Percentiles rank a stretch among this genome's conserved stretches.
Evolutionary conservation across 2,113 vertebrate genomes (phyloP).

Genomic region (Scolopax mira): DNA sequence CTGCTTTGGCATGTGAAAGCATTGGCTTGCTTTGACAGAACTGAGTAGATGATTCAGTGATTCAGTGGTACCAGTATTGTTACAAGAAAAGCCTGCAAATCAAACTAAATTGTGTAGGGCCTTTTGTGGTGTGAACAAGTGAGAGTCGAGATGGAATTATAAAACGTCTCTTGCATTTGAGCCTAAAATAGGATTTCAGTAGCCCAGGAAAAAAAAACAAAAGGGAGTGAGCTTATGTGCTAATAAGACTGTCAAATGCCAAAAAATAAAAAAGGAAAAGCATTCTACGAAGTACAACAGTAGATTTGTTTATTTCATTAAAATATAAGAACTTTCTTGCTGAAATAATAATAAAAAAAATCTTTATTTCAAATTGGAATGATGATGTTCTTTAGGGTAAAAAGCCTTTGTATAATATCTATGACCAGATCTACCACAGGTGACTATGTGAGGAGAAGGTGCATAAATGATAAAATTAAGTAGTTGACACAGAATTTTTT

Average conservation of each 20-base stretch:
- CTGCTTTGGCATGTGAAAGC: not conserved
- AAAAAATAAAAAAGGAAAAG: not conserved
- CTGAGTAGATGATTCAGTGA: not conserved
- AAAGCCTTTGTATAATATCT: not conserved
- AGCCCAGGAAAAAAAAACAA: not conserved
- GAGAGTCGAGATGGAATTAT: not conserved
- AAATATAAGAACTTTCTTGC: not conserved
- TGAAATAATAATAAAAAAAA: not conserved
- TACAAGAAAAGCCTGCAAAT: not conserved
- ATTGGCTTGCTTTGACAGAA: not conserved
- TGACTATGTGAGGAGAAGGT: not conserved
- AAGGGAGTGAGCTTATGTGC: not conserved
- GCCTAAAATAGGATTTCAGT: not conserved
- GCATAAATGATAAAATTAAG: not conserved
- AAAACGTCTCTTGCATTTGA: not conserved
- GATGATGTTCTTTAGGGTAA: not conserved
- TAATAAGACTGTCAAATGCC: not conserved
- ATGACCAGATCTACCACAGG: not conserved
- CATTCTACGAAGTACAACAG: not conserved
- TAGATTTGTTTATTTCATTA: not conserved
- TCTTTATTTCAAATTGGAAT: not conserved
- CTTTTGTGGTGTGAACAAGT: not conserved
- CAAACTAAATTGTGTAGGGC: not conserved
- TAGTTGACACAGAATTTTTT: not conserved
- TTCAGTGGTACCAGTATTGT: not conserved